A percentile compares a stretch with the other conserved stretches of the same genome.
These are phyloP conservation scores for Aspidapion aeneum DNA, from an alignment of 2,888 invertebrate species.

Conservation along the genomic window DNA sequence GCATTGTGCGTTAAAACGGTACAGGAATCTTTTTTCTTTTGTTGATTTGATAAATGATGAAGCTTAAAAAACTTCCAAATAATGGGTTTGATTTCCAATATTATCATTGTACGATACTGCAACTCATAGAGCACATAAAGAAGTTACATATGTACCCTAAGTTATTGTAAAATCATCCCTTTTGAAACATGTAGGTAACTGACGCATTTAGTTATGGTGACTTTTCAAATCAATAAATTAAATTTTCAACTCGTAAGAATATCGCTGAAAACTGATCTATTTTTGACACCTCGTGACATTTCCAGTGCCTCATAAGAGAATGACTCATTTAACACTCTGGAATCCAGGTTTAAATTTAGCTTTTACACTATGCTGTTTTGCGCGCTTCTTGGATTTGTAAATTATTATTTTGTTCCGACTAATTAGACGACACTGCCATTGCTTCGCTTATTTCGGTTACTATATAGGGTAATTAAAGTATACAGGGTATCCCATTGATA, in stretches of 20 bases:
- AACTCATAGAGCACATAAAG: no score
- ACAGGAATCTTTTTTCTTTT: background rate
- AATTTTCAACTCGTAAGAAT: no score
- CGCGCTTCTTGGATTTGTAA: background rate
- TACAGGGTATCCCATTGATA: no score
- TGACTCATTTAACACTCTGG: background rate
- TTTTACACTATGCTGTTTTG: background rate
- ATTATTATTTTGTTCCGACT: background rate
- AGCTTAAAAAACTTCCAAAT: background rate
- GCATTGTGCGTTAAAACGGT: background rate
- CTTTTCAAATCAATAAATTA: background rate
- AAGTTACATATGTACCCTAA: background rate
- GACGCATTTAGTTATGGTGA: background rate
- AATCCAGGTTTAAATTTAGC: background rate
- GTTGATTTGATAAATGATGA: background rate
- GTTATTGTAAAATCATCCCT: background rate
- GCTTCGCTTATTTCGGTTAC: no score
- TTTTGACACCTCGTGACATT: background rate
- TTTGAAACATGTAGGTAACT: background rate
- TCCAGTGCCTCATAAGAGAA: background rate
- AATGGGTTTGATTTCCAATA: background rate
- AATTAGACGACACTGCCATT: no score
- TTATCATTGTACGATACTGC: background rate
- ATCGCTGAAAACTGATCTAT: background rate
- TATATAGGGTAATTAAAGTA: no score